Base-by-base conservation (phyloP, 2,113 vertebrate species). In the Eretmodus cyanostictus region DNA sequence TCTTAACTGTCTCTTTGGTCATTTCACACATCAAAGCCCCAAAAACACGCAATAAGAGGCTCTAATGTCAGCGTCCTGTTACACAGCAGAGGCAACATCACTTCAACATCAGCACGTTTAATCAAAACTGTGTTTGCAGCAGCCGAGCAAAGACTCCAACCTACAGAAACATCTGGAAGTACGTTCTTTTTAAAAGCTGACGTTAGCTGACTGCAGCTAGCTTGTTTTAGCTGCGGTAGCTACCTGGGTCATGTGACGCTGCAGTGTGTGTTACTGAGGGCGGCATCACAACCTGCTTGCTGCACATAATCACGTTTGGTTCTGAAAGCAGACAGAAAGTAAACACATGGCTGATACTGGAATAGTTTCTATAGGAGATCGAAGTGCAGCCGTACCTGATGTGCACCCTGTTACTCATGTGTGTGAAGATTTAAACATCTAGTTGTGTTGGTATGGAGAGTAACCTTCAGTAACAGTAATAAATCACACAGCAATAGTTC, bases 311-410 rank as follows among this genome's bases (percentile, higher is more conserved):
- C 53, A 1, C 27, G 53, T 55, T 55, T 55, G 53, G 53, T 55
- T 55, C 53, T 55, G 53, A 55, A 55, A 55, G 22, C 53, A 24
- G 53, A 24, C 53, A 55, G 53, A 12, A 55, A 4, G 53, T 55
- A 13, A 24, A 55, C 22, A 55, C 22, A 24, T 55, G 53, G 2
- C 53, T 55, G 53, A 55, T 12, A 7, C 53, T 13, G 22, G 53
- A 55, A 24, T 0, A 7, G n/a, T 54, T 54, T 24, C 53, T 24
- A 54, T 54, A 55, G 0, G 4, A 55, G 53, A 55, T 24, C 0
- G 22, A 24, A 27, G 22, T 55, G 54, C 54, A 0, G 11, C 22
- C 6, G 2, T 12, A 53, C 3, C 51, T 22, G n/a, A 22, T 2
- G 51, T 53, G 19, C 51, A 2, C 9, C 38, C 51, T 53, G 19